These are phyloP conservation scores for Thecocarcelia acutangulata DNA, from an alignment of 2,888 invertebrate species.

Conservation along the genomic window DNA sequence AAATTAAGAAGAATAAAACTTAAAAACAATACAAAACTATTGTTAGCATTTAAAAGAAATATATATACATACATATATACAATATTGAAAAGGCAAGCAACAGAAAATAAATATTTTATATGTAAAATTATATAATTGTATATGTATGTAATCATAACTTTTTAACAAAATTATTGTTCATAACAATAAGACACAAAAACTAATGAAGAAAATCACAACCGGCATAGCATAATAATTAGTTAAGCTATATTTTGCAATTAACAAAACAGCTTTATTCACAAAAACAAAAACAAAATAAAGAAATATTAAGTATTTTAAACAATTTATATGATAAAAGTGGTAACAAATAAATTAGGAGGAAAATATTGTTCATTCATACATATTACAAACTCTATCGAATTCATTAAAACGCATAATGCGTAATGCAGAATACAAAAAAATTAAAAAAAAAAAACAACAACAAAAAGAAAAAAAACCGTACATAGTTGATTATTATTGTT, in stretches of 20 bases:
- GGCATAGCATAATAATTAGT: conserved; percentile 54
- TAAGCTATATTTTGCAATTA: conserved; percentile 62
- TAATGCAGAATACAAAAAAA: neutral
- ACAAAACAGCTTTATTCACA: conserved; percentile 64
- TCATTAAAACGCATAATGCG: conserved; percentile 38
- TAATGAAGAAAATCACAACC: conserved; percentile 42
- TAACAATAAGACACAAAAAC: conserved; percentile 41
- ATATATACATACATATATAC: neutral
- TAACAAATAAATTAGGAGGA: neutral
- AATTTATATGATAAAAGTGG: conserved; percentile 25
- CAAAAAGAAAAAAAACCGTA: neutral
- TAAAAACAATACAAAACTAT: conserved; percentile 64
- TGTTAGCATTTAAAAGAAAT: conserved; percentile 66
- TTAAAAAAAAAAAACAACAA: neutral
- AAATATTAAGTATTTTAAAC: conserved; percentile 29
- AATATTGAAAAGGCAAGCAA: conserved; percentile 14
- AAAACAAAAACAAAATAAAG: conserved; percentile 17
- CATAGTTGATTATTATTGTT: conserved; percentile 31
- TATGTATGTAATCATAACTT: conserved; percentile 61
- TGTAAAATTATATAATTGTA: conserved; percentile 62
- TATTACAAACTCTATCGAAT: conserved; percentile 22
- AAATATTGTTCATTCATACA: conserved; percentile 10
- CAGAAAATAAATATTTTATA: conserved; percentile 62
- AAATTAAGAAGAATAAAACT: conserved; percentile 26
- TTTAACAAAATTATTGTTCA: conserved; percentile 62